Base-by-base conservation (phyloP, 1,140 invertebrate genomes). In the Aphidius gifuensis region DNA sequence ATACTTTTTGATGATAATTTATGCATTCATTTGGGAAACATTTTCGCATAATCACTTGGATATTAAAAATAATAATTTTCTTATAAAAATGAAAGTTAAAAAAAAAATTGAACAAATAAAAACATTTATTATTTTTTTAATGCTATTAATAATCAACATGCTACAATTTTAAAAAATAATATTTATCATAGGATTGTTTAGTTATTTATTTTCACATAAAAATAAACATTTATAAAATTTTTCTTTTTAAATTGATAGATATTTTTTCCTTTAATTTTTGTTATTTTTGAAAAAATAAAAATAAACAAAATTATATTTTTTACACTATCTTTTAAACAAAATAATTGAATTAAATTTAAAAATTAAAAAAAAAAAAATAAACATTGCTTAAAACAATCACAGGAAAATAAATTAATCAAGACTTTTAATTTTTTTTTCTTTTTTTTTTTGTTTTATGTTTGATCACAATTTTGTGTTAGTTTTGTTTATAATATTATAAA, bases 231-330 rank as follows among this genome's bases (percentile, higher is more conserved):
- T 32, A 38, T 4, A 32, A 38, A 51, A 51, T 16, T 16, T 16
- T 16, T 16, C 1, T 1, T 16, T 16, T 16, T 16, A 16, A 16
- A 16, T 16, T 1, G 16, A 16, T 16, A 16, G 16, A 16, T 16
- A 16, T 16, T 16, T 16, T 16, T 16, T 16, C 16, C 0, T 16
- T 16, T 16, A 16, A 16, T 16, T 16, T 16, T 16, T 16, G 16
- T 16, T 16, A 16, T 16, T 16, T 16, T 16, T 16, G 1, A 16
- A 16, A 16, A 16, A 16, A 16, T 16, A 16, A 16, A 16, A 16
- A 16, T 23, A 51, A 51, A 51, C 5, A 51, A 7, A 51, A 51
- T 51, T 51, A 51, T 38, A 32, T 51, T 51, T 16, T 16, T 16
- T 16, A 16, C n/a, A 16, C 16, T 16, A 16, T 16, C 16, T 16